A percentile compares a stretch with the other conserved stretches of the same genome.
Evolutionary conservation across 2,797 vertebrate species (phyloP).

Genomic region (Rhinogobio ventralis): DNA sequence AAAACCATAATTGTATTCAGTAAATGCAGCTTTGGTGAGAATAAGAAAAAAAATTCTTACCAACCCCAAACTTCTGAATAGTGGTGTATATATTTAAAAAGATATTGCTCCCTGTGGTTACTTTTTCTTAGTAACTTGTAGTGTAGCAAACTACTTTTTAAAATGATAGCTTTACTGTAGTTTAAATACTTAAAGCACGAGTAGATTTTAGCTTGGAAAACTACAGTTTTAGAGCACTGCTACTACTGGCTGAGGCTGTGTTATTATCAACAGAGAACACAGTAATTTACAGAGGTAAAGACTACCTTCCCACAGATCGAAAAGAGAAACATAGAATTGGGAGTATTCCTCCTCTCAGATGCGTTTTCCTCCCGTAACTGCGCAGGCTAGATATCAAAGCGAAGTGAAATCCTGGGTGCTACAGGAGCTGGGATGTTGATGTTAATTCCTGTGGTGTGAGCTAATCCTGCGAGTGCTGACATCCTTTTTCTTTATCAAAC

Average conservation of each 20-base stretch:
- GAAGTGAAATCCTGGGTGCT: constrained; percentile 37
- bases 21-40: not conserved
- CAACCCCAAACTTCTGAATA: not conserved
- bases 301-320: constrained; percentile 21
- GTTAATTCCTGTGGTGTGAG: constrained; percentile 68
- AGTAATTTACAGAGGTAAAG: constrained; percentile 35
- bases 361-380: constrained; percentile 44
- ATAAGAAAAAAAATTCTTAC: not conserved
- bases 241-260: not conserved
- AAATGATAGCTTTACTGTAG: constrained; percentile 1
- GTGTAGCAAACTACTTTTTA: not conserved
- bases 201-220: not conserved
- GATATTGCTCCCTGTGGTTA: not conserved
- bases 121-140: constrained; percentile 12
- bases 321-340: constrained; percentile 41
- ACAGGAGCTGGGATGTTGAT: constrained; percentile 57
- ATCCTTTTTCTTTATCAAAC: constrained; percentile 69
- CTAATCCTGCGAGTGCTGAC: constrained; percentile 67
- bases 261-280: not conserved
- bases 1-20: not conserved
- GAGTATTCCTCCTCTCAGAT: constrained; percentile 41
- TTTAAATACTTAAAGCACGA: not conserved
- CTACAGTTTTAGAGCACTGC: not conserved
- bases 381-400: constrained; percentile 53
- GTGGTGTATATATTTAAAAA: not conserved